A percentile compares a stretch with the other conserved stretches of the same genome.
Conservation (phyloP, 2,113 vertebrate genomes). For the zebrafish (Danio rerio) region GRCz12tu NC_133183.1:2177001-2177500, state of each 20-base stretch:
- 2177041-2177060: no score
- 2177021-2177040: no score
- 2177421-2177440: constrained; percentile 34
- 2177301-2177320: constrained; percentile 32
- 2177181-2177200: constrained; percentile 23
- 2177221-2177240: constrained; percentile 35
- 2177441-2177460: constrained; percentile 23
- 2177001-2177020: no score
- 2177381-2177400: constrained; percentile 37
- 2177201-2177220: constrained; percentile 8
- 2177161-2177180: constrained; percentile 10
- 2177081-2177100: neutral
- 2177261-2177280: constrained; percentile 11
- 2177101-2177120: constrained; percentile 3
- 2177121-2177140: constrained; percentile 29
- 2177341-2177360: constrained; percentile 31
- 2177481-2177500: neutral
- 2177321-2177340: constrained; percentile 21
- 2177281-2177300: constrained; percentile 32
- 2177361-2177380: constrained; percentile 33
- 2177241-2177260: constrained; percentile 15
- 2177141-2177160: constrained; percentile 37
- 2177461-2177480: no score
- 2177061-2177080: no score
- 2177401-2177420: neutral